phyloP scores from a whole-genome alignment of 2,113 vertebrate species.

The Carassius gibelio region DNA sequence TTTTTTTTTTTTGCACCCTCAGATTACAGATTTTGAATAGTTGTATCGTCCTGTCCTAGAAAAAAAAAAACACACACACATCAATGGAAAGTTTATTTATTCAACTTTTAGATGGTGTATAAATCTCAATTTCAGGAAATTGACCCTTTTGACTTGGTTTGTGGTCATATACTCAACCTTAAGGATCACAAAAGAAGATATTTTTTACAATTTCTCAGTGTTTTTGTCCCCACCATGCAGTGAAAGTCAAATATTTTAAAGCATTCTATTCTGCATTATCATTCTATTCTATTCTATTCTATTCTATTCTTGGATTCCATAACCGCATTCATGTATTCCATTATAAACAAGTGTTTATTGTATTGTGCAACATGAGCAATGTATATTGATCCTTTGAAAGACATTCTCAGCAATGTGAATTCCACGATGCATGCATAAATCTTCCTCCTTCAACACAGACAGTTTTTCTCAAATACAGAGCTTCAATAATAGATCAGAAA shows the following conservation, averaged over 20 bases:
- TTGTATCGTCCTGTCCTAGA: too few species aligned
- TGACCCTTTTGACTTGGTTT: too few species aligned
- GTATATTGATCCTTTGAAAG: slow-evolving; percentile 23
- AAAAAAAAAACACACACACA: too few species aligned
- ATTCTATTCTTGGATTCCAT: neutral
- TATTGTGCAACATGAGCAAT: neutral
- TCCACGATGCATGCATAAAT: slow-evolving; percentile 2
- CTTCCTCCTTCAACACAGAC: slow-evolving; percentile 27
- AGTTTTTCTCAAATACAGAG: slow-evolving; percentile 21
- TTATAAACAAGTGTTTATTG: neutral
- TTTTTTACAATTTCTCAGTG: neutral
- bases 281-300: neutral
- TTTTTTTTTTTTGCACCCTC: too few species aligned
- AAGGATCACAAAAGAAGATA: neutral
- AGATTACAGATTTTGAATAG: too few species aligned
- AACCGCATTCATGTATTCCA: neutral
- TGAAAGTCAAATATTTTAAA: neutral
- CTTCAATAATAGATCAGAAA: slow-evolving; percentile 45
- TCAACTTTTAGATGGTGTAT: too few species aligned
- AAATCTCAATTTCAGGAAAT: too few species aligned
- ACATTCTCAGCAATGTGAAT: neutral
- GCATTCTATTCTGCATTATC: neutral
- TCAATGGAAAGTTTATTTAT: too few species aligned
- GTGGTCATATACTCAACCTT: neutral
- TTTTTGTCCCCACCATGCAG: neutral